phyloP scores from a whole-genome alignment of 2,113 vertebrate genomes.

The Megalops atlanticus region DNA sequence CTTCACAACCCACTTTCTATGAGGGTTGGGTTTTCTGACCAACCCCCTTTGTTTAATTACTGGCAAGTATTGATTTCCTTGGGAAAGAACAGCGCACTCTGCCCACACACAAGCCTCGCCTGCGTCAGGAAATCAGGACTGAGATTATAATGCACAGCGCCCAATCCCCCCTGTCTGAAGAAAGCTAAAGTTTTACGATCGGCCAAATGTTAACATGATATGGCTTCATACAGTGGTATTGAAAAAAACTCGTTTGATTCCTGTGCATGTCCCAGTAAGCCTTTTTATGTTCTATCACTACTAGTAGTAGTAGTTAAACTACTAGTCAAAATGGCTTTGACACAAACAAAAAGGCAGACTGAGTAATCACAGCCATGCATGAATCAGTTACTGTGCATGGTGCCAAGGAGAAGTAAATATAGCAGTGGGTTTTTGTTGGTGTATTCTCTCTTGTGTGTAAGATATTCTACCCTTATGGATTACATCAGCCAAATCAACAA shows the following conservation, averaged over 20 bases:
- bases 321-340: background rate
- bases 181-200: slow-evolving; percentile 60
- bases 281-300: background rate
- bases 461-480: background rate
- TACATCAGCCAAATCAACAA: background rate
- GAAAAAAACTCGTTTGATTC: background rate
- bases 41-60: slow-evolving; percentile 82
- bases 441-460: background rate
- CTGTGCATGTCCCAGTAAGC: background rate
- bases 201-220: slow-evolving; percentile 62
- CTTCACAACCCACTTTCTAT: slow-evolving; percentile 74
- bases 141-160: slow-evolving; percentile 69
- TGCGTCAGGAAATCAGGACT: slow-evolving; percentile 64
- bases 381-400: background rate
- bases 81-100: slow-evolving; percentile 72
- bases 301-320: background rate
- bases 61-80: slow-evolving; percentile 79
- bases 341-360: background rate
- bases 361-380: background rate
- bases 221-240: slow-evolving; percentile 43
- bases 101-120: slow-evolving; percentile 68
- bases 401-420: background rate
- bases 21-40: slow-evolving; percentile 57
- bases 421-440: background rate
- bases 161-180: slow-evolving; percentile 57